phyloP scores from a whole-genome alignment of 2,888 invertebrate genomes.

The Serrognathus titanus region DNA sequence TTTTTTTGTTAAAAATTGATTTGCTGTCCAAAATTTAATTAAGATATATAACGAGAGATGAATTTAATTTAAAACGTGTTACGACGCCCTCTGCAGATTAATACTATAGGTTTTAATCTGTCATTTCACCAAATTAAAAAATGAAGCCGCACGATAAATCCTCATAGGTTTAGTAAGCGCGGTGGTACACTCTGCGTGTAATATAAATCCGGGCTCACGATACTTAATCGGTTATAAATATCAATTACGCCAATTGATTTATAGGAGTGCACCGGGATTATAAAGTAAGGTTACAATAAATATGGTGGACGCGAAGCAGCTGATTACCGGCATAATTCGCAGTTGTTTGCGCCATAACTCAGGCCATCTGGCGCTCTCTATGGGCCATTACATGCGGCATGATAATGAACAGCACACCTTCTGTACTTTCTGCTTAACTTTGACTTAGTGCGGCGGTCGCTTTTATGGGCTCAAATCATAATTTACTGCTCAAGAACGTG shows the following conservation, averaged over 20 bases:
- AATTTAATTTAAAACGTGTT: no score
- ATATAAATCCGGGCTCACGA: not conserved
- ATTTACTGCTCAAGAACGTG: conserved; percentile 14
- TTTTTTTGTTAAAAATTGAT: no score
- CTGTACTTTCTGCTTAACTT: conserved; percentile 30
- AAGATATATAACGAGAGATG: no score
- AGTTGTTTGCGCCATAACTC: conserved; percentile 31
- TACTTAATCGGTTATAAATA: conserved; percentile 13
- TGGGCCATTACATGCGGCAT: conserved; percentile 30
- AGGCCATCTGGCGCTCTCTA: conserved; percentile 29
- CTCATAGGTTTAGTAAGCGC: no score
- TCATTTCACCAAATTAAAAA: no score
- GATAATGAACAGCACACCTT: conserved; percentile 35
- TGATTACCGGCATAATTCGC: conserved; percentile 23
- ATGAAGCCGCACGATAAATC: no score
- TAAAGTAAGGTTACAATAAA: conserved; percentile 19
- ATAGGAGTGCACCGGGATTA: conserved; percentile 1
- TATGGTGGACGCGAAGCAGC: conserved; percentile 19
- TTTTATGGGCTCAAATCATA: conserved; percentile 27
- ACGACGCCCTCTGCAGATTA: no score
- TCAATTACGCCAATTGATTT: conserved; percentile 16
- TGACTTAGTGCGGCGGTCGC: conserved; percentile 31
- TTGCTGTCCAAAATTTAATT: no score
- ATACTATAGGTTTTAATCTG: no score
- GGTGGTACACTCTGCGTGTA: no score